phyloP scores from a whole-genome alignment of 2,888 invertebrate genomes.

The Nomada ferruginata region DNA sequence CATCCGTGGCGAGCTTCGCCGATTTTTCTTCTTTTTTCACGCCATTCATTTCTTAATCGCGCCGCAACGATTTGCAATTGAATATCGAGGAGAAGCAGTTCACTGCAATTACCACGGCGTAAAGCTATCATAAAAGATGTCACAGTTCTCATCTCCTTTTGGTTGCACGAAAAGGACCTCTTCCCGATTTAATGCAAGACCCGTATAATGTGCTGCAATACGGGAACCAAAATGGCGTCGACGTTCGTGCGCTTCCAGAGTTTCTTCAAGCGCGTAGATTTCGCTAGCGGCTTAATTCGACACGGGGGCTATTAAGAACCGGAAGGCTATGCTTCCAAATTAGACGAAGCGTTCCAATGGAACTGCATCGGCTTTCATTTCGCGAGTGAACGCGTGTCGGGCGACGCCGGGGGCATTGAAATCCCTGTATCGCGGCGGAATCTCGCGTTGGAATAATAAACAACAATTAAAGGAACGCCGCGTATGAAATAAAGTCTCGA shows the following conservation, averaged over 20 bases:
- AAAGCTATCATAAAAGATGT: too few relatives aligned
- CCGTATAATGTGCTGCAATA: too few relatives aligned
- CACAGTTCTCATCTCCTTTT: too few relatives aligned
- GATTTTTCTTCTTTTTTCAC: slow-evolving; percentile 31
- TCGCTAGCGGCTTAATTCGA: not conserved
- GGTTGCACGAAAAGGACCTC: too few relatives aligned
- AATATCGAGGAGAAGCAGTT: too few relatives aligned
- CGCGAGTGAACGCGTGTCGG: not conserved
- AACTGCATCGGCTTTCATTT: slow-evolving; percentile 22
- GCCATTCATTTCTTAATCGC: not conserved
- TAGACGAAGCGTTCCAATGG: slow-evolving; percentile 8
- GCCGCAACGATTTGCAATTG: not conserved
- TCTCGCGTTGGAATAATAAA: slow-evolving; percentile 37
- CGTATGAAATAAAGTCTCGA: slow-evolving; percentile 41
- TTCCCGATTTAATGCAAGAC: too few relatives aligned
- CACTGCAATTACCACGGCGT: not conserved
- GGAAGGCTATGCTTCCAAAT: slow-evolving; percentile 7
- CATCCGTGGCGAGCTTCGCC: slow-evolving; percentile 49
- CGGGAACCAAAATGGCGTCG: too few relatives aligned
- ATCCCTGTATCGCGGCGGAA: slow-evolving; percentile 41
- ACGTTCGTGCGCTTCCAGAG: too few relatives aligned
- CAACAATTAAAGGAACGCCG: slow-evolving; percentile 46
- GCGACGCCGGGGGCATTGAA: slow-evolving; percentile 33
- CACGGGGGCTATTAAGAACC: not conserved
- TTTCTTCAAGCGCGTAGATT: too few relatives aligned